Percentiles rank a stretch among this genome's conserved stretches.
Evolutionary conservation across 2,888 invertebrate genomes (phyloP).

Genomic region (Notocelia uddmanniana): DNA sequence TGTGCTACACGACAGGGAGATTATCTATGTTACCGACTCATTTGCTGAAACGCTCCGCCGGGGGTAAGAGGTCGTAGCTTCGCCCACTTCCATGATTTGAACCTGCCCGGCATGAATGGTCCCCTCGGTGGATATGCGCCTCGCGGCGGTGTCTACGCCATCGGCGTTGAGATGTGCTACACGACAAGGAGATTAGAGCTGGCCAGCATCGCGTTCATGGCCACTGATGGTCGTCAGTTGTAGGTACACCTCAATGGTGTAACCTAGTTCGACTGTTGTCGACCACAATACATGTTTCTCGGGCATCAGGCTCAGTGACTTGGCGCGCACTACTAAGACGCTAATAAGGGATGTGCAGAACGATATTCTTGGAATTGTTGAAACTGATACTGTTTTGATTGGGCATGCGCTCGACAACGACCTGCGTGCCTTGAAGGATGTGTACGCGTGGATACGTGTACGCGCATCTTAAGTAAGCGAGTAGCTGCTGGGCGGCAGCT

Average conservation of each 20-base stretch:
- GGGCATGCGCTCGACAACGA: conserved; percentile 99
- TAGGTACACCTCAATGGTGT: conserved; percentile 94
- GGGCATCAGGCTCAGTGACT: conserved; percentile 90
- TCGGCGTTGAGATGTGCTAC: too few relatives aligned
- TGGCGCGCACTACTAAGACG: conserved; percentile 88
- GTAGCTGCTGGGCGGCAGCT: conserved; percentile 90
- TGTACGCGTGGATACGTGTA: conserved; percentile 97
- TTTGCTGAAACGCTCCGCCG: too few relatives aligned
- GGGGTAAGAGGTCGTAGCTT: too few relatives aligned
- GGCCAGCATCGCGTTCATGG: conserved; percentile 94
- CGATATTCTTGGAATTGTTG: conserved; percentile 92
- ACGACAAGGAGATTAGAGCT: conserved; percentile 95
- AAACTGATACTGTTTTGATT: conserved; percentile 94
- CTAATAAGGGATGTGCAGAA: conserved; percentile 93
- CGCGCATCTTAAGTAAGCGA: conserved; percentile 91
- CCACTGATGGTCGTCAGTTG: conserved; percentile 90
- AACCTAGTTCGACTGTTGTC: conserved; percentile 92
- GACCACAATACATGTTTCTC: conserved; percentile 98
- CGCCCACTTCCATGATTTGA: too few relatives aligned
- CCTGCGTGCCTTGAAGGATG: conserved; percentile 92
- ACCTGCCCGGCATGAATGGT: too few relatives aligned
- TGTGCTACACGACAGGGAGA: conserved; percentile 97
- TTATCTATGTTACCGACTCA: too few relatives aligned
- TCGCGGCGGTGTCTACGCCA: too few relatives aligned
- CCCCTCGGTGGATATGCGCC: too few relatives aligned